Evolutionary conservation across 1,140 invertebrate species (phyloP), one percentile per base, ranked within the genome.

Genomic region (Dermatophagoides farinae): DNA sequence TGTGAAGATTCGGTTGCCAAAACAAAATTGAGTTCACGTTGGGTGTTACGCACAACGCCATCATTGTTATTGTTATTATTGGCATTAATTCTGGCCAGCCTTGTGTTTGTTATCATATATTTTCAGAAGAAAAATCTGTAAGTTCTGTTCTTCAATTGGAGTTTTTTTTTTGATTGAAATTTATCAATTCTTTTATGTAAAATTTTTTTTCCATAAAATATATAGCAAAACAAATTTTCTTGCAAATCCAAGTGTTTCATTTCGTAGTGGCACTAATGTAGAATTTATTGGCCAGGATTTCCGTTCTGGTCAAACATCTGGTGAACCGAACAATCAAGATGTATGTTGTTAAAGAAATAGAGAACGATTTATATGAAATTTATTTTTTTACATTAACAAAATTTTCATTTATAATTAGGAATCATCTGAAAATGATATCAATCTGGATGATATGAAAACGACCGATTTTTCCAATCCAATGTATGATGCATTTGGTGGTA

Each of bases 381-480:
- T n/a, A 47, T 38, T 23, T n/a, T 0, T 60, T 65, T 25, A 22
- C 8, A 11, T 25, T 14, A 16, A 64, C 67, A 51, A 63, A 62
- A 55, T 54, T 20, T 49, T 52, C 43, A 31, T 25, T 38, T 61
- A 12, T 44, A 66, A 66, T n/a, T 60, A 80, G 77, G 77, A 79
- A 65, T 76, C 78, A 1, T 68, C 82, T 63, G 83, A 88, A 67
- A 81, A 81, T 37, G 83, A 84, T 44, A 87, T 86, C 70, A 82
- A 79, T 66, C 72, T 86, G 54, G 78, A 79, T 47, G 81, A 84
- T 51, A 77, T 83, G 38, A 77, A 77, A 63, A 25, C 82, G 54
- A 77, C 88, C 55, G 88, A 95, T 72, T 93, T 95, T 73, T 85
- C 83, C 68, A 95, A 93, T 75, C 90, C 90, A 11, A 91, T 96